Evolutionary conservation across 1,140 invertebrate genomes (phyloP).

Genomic region (Cherax quadricarinatus): DNA sequence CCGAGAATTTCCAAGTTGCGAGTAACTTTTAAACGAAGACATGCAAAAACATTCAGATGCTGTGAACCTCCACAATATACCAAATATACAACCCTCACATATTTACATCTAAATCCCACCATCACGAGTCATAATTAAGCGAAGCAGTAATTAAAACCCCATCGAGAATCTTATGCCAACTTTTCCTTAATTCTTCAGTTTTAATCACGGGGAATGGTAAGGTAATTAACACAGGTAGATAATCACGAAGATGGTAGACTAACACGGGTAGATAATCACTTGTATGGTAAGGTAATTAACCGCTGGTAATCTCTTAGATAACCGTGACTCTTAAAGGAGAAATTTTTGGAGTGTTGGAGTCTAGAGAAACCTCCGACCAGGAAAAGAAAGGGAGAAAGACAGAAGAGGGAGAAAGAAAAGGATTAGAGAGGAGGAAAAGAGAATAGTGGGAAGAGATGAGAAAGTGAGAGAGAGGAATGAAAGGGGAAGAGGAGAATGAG

Average conservation of each 20-base stretch:
- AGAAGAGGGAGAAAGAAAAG: background rate
- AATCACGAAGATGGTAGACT: too few species aligned
- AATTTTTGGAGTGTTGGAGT: background rate
- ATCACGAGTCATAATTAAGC: background rate
- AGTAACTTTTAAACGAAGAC: too few species aligned
- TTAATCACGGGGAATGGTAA: background rate
- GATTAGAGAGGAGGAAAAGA: background rate
- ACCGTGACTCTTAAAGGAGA: too few species aligned
- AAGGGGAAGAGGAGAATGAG: background rate
- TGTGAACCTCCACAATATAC: background rate
- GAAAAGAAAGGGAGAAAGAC: background rate
- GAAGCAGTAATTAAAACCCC: background rate
- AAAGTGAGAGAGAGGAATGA: background rate
- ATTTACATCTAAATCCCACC: background rate
- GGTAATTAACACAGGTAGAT: too few species aligned
- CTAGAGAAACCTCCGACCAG: too few species aligned
- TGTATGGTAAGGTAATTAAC: too few species aligned
- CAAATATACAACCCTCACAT: background rate
- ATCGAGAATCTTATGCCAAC: background rate
- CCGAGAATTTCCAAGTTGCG: too few species aligned
- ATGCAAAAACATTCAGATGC: too few species aligned
- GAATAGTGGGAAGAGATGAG: background rate
- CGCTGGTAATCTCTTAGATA: too few species aligned
- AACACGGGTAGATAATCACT: too few species aligned
- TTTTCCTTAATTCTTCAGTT: background rate